Evolutionary conservation across 2,888 invertebrate species (phyloP).

Genomic region (Thalpophila matura): DNA sequence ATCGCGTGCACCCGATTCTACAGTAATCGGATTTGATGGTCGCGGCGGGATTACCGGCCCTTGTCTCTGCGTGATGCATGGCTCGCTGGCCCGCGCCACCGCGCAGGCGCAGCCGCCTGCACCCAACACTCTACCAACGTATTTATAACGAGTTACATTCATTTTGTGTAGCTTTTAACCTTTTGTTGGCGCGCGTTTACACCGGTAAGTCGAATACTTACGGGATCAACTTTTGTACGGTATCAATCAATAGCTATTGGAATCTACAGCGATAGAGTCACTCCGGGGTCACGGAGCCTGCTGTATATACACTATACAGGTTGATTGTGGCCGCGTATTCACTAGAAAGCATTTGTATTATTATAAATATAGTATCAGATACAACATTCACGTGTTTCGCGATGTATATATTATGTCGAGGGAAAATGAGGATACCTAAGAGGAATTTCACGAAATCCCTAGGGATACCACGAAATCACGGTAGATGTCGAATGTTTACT

Average conservation of each 20-base stretch:
- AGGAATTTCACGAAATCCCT: too few species aligned
- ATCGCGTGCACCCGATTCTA: conserved; percentile 84
- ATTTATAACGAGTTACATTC: conserved; percentile 32
- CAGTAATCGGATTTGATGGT: conserved; percentile 84
- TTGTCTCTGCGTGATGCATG: conserved; percentile 57
- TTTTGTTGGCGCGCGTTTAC: conserved; percentile 47
- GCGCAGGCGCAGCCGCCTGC: neutral
- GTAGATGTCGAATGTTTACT: too few species aligned
- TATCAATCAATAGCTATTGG: conserved; percentile 34
- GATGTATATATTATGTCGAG: too few species aligned
- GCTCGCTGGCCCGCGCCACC: conserved; percentile 26
- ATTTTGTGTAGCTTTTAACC: conserved; percentile 50
- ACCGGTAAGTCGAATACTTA: conserved; percentile 33
- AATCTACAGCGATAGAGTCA: neutral
- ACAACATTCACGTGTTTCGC: too few species aligned
- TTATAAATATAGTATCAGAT: too few species aligned
- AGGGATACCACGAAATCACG: too few species aligned
- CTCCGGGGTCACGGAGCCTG: neutral
- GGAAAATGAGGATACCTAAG: too few species aligned
- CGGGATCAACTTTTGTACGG: conserved; percentile 25
- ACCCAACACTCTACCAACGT: conserved; percentile 27
- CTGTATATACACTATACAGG: neutral
- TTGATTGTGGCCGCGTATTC: neutral
- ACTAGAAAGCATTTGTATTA: neutral
- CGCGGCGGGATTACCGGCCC: conserved; percentile 60